These are phyloP conservation scores for Imbricaverruca yamaguchii DNA, from an alignment of 2,888 invertebrate species.

Conservation along the genomic window DNA sequence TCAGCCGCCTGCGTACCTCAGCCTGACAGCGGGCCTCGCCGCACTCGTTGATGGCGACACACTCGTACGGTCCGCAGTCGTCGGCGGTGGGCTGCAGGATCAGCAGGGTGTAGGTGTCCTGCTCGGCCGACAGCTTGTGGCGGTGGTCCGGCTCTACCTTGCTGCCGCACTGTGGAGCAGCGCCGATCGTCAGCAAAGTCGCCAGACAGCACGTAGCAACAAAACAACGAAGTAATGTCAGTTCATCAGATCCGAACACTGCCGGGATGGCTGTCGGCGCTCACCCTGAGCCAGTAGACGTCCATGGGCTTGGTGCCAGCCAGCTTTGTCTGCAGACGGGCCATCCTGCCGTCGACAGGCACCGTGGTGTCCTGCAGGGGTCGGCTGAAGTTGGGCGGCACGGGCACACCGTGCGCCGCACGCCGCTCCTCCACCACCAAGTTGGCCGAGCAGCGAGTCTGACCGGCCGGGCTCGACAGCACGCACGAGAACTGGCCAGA, in stretches of 20 bases:
- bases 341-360: conserved; percentile 64
- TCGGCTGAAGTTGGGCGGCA: conserved; percentile 79
- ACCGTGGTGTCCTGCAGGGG: conserved; percentile 75
- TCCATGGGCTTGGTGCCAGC: conserved; percentile 79
- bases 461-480: conserved; percentile 91
- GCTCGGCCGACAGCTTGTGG: conserved; percentile 85
- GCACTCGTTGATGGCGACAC: conserved; percentile 87
- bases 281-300: conserved; percentile 74
- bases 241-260: too few species aligned
- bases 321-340: conserved; percentile 80
- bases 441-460: conserved; percentile 95
- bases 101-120: conserved; percentile 76
- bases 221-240: too few species aligned
- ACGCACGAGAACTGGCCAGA: conserved; percentile 90
- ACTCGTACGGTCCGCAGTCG: conserved; percentile 88
- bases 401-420: conserved; percentile 51
- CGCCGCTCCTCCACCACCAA: conserved; percentile 76
- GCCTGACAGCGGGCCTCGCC: conserved; percentile 93
- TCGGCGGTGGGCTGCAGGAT: conserved; percentile 72
- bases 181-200: too few species aligned
- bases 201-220: too few species aligned
- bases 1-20: conserved; percentile 43
- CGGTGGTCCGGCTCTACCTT: conserved; percentile 80
- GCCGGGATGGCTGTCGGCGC: neutral
- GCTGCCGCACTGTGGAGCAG: conserved; percentile 64